Base-by-base conservation (phyloP, 2,797 vertebrate species). In the Leptatherina wallacei region DNA sequence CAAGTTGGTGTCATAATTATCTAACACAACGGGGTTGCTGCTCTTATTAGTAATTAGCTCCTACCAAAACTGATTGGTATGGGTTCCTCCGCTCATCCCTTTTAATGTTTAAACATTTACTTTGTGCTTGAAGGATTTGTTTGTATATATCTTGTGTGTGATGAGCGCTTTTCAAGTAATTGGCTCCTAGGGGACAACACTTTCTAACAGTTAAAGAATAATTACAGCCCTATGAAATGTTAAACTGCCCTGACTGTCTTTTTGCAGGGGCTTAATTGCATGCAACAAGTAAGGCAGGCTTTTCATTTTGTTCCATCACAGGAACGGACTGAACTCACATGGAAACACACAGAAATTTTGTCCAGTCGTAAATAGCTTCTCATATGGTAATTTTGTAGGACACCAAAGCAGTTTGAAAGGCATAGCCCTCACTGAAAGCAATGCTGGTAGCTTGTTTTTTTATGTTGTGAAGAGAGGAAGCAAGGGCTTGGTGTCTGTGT, bases 101-200 rank as follows among this genome's bases (percentile, higher is more conserved):
- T 95, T 97, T 97, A 96, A 97, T 98, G 96, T 97, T 97, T 95
- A 96, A 98, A 96, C 96, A 97, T 96, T 97, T 96, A 96, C 96
- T 98, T 96, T 97, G 96, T 98, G 97, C 96, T 97, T 97, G 96
- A 98, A 98, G 95, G 97, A 96, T 97, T 98, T 98, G 97, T 98
- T 98, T 98, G 96, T 98, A 95, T 97, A 96, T 99, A 98, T 96
- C 96, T 96, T 93, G 94, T 88, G 94, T 96, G 94, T 95, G 96
- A 97, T 97, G 97, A 97, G 96, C 95, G 95, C 95, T 97, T 96
- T 96, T 96, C 96, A 95, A 95, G 94, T 99, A 98, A 98, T 98
- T 98, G 97, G 97, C 93, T 99, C 97, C 97, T 98, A 86, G 93
- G 97, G 97, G 97, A 99, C 95, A 91, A 92, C 92, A 93, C 94